Evolutionary conservation across 2,113 vertebrate genomes (phyloP), one percentile per base, ranked within the genome.

Genomic region (Erythrocercus mccallii): DNA sequence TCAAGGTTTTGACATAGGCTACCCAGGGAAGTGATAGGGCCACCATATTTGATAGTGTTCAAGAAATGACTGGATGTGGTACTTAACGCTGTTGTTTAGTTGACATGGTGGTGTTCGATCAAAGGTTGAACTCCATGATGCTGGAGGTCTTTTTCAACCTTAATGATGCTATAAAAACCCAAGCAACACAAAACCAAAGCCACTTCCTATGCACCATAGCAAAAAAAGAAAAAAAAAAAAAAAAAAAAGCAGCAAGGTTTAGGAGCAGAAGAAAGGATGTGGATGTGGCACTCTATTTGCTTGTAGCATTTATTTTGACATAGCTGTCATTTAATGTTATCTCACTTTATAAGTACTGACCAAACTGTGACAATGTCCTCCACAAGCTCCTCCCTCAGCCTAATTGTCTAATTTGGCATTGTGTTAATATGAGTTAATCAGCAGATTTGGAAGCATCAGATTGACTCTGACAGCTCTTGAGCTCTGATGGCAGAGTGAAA

Each of bases 161-260:
- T 28, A 64, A 23, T 23, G 5, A 23, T 42, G 35, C 31, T 23
- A 50, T 57, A 64, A 72, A 88, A 81, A 6, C 4, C 5, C 47
- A 72, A 73, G 85, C 4, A 76, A 64, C 9, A 5, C 6, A 45
- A 85, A 78, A 11, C 1, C 27, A 78, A 77, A 73, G 31, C 7
- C 6, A 37, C 9, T 58, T 31, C 7, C 25, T 17, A 27, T 4
- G 12, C 2, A 19, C 23, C 15, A 12, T 9, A 0, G 0, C 4
- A 7, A 60, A 35, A 51, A 35, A 31, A 10, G 11, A 50, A 15
- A 12, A 15, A 37, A 28, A 27, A 21, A 12, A 15, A 12, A 1
- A 10, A 10, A 18, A 31, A 31, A 15, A 40, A 9, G 9, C 38
- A 13, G 16, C 31, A 56, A 56, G 31, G 31, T 30, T 64, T 72